Percentiles rank a stretch among this genome's conserved stretches.
phyloP scores from a whole-genome alignment of 2,888 invertebrate species.

The Yponomeuta malinellus region DNA sequence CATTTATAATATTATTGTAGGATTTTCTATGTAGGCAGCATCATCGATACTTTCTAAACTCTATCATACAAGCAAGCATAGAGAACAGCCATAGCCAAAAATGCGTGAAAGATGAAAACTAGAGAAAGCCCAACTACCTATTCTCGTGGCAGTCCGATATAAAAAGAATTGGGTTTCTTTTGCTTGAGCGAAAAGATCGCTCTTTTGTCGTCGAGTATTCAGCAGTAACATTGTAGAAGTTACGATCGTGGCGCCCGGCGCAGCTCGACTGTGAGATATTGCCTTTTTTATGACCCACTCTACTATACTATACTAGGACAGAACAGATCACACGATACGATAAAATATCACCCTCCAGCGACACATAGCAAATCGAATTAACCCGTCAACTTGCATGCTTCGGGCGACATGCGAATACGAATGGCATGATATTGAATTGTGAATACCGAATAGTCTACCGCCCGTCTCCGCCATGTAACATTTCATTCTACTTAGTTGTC shows the following conservation, averaged over 20 bases:
- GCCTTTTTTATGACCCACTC: slow-evolving; percentile 74
- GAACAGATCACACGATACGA: slow-evolving; percentile 75
- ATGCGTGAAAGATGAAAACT: not conserved
- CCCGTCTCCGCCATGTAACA: slow-evolving; percentile 4
- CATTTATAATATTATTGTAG: too few relatives aligned
- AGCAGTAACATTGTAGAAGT: slow-evolving; percentile 72
- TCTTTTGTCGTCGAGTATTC: slow-evolving; percentile 50
- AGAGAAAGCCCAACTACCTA: not conserved
- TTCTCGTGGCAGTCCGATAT: not conserved
- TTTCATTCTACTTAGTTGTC: slow-evolving; percentile 5
- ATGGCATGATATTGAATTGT: slow-evolving; percentile 64
- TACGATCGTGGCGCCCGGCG: slow-evolving; percentile 64
- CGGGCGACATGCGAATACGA: slow-evolving; percentile 62
- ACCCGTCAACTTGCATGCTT: slow-evolving; percentile 75
- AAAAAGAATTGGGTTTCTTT: slow-evolving; percentile 9
- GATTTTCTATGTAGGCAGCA: too few relatives aligned
- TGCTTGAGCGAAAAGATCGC: slow-evolving; percentile 21
- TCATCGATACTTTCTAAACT: too few relatives aligned
- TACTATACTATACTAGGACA: slow-evolving; percentile 71
- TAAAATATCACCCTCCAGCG: slow-evolving; percentile 72
- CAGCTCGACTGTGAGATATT: slow-evolving; percentile 75
- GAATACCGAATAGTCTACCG: slow-evolving; percentile 37
- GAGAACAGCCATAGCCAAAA: too few relatives aligned
- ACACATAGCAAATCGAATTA: slow-evolving; percentile 66
- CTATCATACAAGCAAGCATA: too few relatives aligned